Base-by-base conservation (phyloP, 2,113 vertebrate genomes). In the Laticauda colubrina region DNA sequence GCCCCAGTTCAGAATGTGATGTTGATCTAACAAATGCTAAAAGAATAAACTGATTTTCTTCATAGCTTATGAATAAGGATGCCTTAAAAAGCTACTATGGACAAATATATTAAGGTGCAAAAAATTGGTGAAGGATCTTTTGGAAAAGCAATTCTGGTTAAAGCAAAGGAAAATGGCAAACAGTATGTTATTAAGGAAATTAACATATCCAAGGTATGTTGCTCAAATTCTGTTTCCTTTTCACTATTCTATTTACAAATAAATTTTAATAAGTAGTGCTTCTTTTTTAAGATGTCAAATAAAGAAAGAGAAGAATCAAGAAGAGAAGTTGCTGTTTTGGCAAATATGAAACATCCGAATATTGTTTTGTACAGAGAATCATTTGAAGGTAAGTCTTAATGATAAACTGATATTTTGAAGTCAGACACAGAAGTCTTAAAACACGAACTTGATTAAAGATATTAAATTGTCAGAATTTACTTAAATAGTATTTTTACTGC, bases 121-220 rank as follows among this genome's bases (percentile, higher is more conserved):
- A 99, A 99, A 97, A 99, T 99, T 89, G 99, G 99, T 91, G 98
- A 99, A 97, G 99, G 99, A 92, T 99, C 99, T 5, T 99, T 99
- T 96, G 99, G 99, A 93, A 99, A 99, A 96, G 99, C 99, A 56
- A 97, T 99, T 96, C 98, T 99, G 55, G 99, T 99, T 85, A 98
- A 98, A 97, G 98, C 98, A 95, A 98, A 98, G 96, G 98, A 98
- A 96, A 98, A 99, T 97, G 98, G 97, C 81, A 98, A 95, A 86
- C 99, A 99, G 10, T 99, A 99, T 95, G 99, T 99, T 97, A 99
- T 99, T 97, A 99, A 99, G 94, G 99, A 99, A 98, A 99, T 99
- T 96, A 98, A 98, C 94, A 99, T 99, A 96, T 99, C 98, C 88
- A 98, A 97, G 97, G 99, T 99, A 94, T 98, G 94, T 91, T 45